Evolutionary conservation across 2,888 invertebrate genomes (phyloP).

Genomic region (Eupithecia subfuscata): DNA sequence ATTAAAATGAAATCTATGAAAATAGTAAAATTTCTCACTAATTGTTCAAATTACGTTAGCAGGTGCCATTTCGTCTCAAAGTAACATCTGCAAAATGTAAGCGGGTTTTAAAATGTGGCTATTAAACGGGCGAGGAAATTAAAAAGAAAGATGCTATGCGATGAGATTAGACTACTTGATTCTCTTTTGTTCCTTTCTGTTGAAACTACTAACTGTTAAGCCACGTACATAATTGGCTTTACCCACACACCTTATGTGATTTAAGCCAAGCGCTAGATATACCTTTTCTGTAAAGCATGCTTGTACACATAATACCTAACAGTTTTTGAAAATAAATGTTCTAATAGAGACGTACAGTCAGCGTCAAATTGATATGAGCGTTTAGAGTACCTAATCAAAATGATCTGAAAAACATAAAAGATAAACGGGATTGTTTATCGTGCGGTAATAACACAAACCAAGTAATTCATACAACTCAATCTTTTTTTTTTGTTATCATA

Average conservation of each 20-base stretch:
- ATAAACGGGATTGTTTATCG: too few species aligned
- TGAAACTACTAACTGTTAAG: background rate
- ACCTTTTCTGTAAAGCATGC: too few species aligned
- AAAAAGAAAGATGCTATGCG: background rate
- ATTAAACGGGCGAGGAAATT: background rate
- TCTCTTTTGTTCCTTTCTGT: background rate
- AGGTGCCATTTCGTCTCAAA: conserved; percentile 27
- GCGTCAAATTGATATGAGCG: too few species aligned
- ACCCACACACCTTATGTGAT: background rate
- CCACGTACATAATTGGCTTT: background rate
- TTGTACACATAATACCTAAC: too few species aligned
- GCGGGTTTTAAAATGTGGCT: conserved; percentile 30
- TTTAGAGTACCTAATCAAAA: too few species aligned
- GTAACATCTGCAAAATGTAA: conserved; percentile 30
- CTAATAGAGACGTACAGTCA: too few species aligned
- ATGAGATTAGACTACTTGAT: background rate
- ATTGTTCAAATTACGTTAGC: conserved; percentile 28
- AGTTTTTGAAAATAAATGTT: too few species aligned
- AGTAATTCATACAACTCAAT: too few species aligned
- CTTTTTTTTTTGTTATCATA: too few species aligned
- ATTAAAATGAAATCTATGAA: background rate
- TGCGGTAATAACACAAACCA: too few species aligned
- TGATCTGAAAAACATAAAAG: too few species aligned
- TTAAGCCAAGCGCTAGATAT: background rate
- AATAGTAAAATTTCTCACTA: conserved; percentile 13